Evolutionary conservation across 2,113 vertebrate genomes (phyloP), one percentile per base, ranked within the genome.

Genomic region (Albula goreensis): DNA sequence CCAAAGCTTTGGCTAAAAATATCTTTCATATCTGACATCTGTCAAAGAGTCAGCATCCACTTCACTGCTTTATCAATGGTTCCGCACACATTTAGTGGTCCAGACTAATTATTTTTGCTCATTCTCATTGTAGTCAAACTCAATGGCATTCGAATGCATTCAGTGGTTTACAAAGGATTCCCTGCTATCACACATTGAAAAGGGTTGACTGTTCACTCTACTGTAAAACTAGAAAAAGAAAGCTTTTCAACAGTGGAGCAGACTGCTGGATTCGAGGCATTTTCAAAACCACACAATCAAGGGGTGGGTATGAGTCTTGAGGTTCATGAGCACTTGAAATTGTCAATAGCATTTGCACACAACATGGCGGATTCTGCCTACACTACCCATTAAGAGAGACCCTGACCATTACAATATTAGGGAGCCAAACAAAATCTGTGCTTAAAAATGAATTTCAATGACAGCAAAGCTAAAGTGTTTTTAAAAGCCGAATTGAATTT

Each of bases 21-120:
- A 94, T 88, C 92, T 83, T 82, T 86, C 92, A 94, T 94, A 92
- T 94, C 93, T 92, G 89, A 90, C 90, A 88, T 92, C 91, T 91
- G 91, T 92, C 86, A 91, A 90, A 91, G 87, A 90, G 91, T 85
- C 89, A 90, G 89, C 84, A 87, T 88, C 91, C 89, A 93, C 89
- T 91, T 91, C 92, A 93, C 88, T 85, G 80, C 79, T 74, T 10
- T 31, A 8, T 31, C 70, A 74, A 7, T 31, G n/a, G 91, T 88
- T 88, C 89, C 82, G 84, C 87, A 91, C 88, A 93, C 85, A 90
- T 92, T 88, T 83, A 92, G 92, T 88, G 77, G 88, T 88, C 88
- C 90, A 87, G 92, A 92, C 89, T 74, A 8, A 87, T 88, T 88
- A 41, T 41, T 89, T 90, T 89, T 84, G 31, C 52, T 88, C 88